These are phyloP conservation scores for Drosophila austrosaltans DNA, from an alignment of 2,888 invertebrate genomes.

Conservation along the genomic window DNA sequence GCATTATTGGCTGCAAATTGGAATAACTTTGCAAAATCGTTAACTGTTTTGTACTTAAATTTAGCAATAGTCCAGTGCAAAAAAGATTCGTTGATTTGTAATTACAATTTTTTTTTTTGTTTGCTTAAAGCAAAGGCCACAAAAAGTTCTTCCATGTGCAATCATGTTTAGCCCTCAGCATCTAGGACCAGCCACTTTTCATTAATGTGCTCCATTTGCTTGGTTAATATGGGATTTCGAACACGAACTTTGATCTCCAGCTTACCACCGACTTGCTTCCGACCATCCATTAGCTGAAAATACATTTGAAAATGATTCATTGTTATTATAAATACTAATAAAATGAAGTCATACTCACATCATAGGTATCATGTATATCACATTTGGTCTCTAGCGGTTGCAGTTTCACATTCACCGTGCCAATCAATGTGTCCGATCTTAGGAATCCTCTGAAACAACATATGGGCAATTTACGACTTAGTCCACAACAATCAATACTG, in stretches of 20 bases:
- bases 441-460: slow-evolving; percentile 96
- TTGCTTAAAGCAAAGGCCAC: slow-evolving; percentile 30
- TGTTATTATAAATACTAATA: background rate
- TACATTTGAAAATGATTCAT: background rate
- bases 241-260: slow-evolving; percentile 94
- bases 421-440: slow-evolving; percentile 93
- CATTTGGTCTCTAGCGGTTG: slow-evolving; percentile 94
- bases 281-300: slow-evolving; percentile 93
- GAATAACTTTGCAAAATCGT: background rate
- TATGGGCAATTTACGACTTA: slow-evolving; percentile 83
- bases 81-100: slow-evolving; percentile 1
- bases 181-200: slow-evolving; percentile 97
- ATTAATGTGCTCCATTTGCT: slow-evolving; percentile 93
- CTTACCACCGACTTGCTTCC: slow-evolving; percentile 94
- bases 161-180: slow-evolving; percentile 58
- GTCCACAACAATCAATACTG: slow-evolving; percentile 83
- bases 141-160: background rate
- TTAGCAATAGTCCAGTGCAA: background rate
- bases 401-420: slow-evolving; percentile 92
- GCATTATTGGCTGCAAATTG: background rate
- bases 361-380: slow-evolving; percentile 95
- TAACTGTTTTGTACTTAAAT: background rate
- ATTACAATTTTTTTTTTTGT: background rate
- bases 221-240: slow-evolving; percentile 93
- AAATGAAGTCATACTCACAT: slow-evolving; percentile 87